A percentile compares a stretch with the other conserved stretches of the same genome.
phyloP scores from a whole-genome alignment of 2,113 vertebrate species.

The Bufo gargarizans region DNA sequence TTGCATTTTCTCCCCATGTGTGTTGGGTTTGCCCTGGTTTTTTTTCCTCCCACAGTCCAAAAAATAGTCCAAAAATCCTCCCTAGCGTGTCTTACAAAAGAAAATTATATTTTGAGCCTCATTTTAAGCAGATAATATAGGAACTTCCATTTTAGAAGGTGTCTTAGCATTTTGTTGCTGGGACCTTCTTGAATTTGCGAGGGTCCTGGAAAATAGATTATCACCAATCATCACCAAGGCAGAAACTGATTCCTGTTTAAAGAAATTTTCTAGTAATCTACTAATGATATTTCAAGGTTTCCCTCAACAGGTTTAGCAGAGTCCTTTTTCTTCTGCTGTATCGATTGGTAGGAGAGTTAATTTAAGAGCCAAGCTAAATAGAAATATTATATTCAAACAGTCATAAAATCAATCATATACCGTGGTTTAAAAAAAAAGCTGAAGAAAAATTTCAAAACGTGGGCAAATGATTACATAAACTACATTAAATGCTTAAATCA shows the following conservation, averaged over 20 bases:
- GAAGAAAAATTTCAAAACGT: too few relatives aligned
- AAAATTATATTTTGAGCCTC: not conserved
- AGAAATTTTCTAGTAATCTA: not conserved
- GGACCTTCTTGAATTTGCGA: not conserved
- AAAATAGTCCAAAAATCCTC: too few relatives aligned
- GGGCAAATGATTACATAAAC: not conserved
- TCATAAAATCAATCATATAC: not conserved
- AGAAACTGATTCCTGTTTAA: too few relatives aligned
- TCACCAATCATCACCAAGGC: not conserved
- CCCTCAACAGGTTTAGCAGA: not conserved
- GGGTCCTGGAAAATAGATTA: not conserved
- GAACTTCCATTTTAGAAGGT: not conserved
- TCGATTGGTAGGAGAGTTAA: not conserved
- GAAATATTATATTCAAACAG: not conserved
- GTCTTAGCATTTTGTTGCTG: not conserved
- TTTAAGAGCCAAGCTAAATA: not conserved
- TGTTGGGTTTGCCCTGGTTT: too few relatives aligned
- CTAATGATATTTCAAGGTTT: not conserved
- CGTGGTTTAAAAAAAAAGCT: not conserved
- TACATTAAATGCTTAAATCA: not conserved
- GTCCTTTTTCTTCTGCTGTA: not conserved
- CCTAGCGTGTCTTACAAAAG: not conserved
- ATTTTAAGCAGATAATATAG: not conserved
- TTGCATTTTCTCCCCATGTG: too few relatives aligned
- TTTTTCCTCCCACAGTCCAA: too few relatives aligned